These are phyloP conservation scores for Cheilosia soror DNA, from an alignment of 2,888 invertebrate genomes.

Conservation along the genomic window DNA sequence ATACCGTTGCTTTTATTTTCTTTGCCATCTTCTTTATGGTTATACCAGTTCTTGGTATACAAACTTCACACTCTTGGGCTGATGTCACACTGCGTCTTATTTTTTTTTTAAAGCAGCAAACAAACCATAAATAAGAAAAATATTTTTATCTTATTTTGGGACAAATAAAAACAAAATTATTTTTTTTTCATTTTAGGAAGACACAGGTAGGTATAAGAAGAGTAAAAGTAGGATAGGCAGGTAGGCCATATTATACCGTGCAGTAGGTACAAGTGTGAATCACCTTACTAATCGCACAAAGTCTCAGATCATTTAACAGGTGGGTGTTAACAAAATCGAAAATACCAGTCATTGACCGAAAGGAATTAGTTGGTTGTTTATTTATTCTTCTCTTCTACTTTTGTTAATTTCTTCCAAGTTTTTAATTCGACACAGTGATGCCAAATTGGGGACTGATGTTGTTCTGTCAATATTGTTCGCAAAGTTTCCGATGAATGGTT, in stretches of 20 bases:
- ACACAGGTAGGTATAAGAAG: constrained; percentile 11
- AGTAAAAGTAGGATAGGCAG: constrained; percentile 52
- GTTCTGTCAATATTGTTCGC: not conserved
- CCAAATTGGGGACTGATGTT: not conserved
- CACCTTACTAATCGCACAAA: constrained; percentile 1
- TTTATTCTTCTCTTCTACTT: constrained; percentile 12
- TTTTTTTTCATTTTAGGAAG: constrained; percentile 5
- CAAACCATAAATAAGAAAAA: constrained; percentile 11
- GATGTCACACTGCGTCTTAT: constrained; percentile 48
- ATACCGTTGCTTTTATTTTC: constrained; percentile 35
- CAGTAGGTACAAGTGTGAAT: constrained; percentile 38
- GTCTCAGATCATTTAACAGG: constrained; percentile 48
- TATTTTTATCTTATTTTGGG: not conserved
- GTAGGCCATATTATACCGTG: constrained; percentile 29
- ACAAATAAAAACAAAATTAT: constrained; percentile 22
- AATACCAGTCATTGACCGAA: constrained; percentile 49
- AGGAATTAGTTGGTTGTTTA: constrained; percentile 25
- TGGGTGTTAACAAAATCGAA: constrained; percentile 48
- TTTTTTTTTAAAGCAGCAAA: constrained; percentile 18
- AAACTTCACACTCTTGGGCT: constrained; percentile 17
- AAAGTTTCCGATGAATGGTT: not conserved
- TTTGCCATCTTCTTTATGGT: constrained; percentile 34
- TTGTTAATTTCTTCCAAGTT: not conserved
- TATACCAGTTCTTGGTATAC: constrained; percentile 35
- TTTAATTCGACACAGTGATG: not conserved